A percentile compares a stretch with the other conserved stretches of the same genome.
These are phyloP conservation scores for Mongoloraphidia duomilia DNA, from an alignment of 2,888 invertebrate genomes.

Conservation along the genomic window DNA sequence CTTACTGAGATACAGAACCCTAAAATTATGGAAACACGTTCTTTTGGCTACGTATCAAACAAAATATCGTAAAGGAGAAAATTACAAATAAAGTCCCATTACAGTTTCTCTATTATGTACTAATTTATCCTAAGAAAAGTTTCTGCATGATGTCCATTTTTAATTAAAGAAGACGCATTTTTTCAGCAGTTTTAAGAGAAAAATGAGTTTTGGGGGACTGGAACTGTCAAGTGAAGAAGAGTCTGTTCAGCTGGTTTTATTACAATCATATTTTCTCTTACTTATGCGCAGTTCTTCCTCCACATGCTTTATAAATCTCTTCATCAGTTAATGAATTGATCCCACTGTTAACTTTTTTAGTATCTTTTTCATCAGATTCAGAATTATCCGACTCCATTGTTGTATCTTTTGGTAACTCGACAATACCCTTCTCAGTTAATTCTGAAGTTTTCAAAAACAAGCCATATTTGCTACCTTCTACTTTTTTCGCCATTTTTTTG, in stretches of 20 bases:
- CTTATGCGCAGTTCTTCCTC: constrained; percentile 75
- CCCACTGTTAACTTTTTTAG: constrained; percentile 12
- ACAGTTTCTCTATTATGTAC: too few species aligned
- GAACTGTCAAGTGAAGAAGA: too few species aligned
- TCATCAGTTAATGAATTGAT: constrained; percentile 48
- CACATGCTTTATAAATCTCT: constrained; percentile 63
- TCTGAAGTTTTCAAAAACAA: constrained; percentile 33
- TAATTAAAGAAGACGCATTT: too few species aligned
- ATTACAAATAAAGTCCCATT: too few species aligned
- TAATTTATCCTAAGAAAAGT: too few species aligned
- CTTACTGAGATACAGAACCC: too few species aligned
- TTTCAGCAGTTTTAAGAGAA: too few species aligned
- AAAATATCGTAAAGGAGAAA: too few species aligned
- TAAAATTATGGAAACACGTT: too few species aligned
- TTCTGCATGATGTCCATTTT: too few species aligned
- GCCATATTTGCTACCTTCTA: constrained; percentile 20
- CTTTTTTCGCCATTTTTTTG: constrained; percentile 22
- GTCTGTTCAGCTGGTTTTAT: too few species aligned
- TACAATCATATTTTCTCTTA: constrained; percentile 23
- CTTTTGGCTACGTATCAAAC: too few species aligned
- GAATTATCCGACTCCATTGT: constrained; percentile 10
- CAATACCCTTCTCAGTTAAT: constrained; percentile 26
- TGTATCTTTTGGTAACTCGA: constrained; percentile 19
- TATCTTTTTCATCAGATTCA: constrained; percentile 13
- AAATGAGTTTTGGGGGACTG: not conserved